A percentile compares a stretch with the other conserved stretches of the same genome.
phyloP scores from a whole-genome alignment of 1,140 invertebrate genomes.

The Diprion similis region DNA sequence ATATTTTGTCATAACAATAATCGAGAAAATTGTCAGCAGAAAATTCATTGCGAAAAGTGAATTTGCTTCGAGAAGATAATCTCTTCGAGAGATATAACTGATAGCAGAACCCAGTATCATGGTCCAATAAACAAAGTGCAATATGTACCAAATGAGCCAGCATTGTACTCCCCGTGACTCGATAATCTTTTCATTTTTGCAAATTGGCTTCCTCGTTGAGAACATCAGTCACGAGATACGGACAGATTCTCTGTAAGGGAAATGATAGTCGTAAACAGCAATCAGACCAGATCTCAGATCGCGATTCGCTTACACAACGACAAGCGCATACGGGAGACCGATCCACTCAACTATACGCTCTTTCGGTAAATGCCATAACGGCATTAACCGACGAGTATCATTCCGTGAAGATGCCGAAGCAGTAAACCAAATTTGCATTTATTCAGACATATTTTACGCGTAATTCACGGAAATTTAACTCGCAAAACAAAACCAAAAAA shows the following conservation, averaged over 20 bases:
- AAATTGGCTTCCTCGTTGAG: conserved; percentile 25
- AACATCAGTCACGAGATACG: conserved; percentile 9
- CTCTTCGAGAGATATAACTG: too few species aligned
- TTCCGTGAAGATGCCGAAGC: background rate
- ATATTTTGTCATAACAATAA: too few species aligned
- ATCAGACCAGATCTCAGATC: conserved; percentile 31
- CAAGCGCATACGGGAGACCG: conserved; percentile 28
- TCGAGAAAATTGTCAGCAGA: too few species aligned
- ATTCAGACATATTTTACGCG: background rate
- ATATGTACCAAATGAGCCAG: background rate
- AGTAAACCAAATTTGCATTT: background rate
- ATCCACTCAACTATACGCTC: background rate
- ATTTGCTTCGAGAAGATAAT: too few species aligned
- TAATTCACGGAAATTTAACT: background rate
- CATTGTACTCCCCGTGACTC: background rate
- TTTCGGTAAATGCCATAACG: conserved; percentile 31
- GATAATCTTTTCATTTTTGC: background rate
- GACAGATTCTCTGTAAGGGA: conserved; percentile 22
- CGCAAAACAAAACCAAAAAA: too few species aligned
- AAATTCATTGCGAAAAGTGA: too few species aligned
- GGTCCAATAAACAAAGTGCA: background rate
- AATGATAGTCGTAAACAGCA: conserved; percentile 44
- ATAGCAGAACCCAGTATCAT: background rate
- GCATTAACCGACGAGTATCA: background rate
- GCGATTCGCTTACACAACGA: conserved; percentile 33